Conservation (phyloP, 1,140 invertebrate genomes). For the Trichomalopsis sarcophagae region DNA sequence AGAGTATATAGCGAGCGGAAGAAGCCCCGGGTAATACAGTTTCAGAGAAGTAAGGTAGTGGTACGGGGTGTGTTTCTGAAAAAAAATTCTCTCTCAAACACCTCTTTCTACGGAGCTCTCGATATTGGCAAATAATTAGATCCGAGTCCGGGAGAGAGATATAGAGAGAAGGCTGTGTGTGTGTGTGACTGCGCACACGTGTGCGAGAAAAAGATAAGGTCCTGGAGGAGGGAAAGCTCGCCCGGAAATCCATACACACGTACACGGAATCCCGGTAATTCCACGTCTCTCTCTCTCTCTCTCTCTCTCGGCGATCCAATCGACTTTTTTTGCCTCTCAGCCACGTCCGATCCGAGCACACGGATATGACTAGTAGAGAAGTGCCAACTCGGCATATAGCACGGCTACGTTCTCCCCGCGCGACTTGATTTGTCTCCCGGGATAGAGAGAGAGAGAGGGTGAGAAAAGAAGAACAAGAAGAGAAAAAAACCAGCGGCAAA, state of each 20-base stretch:
- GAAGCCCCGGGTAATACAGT: too few species aligned
- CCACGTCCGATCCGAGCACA: neutral
- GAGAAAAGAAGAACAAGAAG: neutral
- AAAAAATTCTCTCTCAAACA: too few species aligned
- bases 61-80: too few species aligned
- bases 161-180: neutral
- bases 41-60: too few species aligned
- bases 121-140: slow-evolving; percentile 15
- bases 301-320: neutral
- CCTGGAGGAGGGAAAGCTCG: neutral
- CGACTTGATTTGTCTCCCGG: neutral
- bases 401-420: neutral
- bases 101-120: neutral
- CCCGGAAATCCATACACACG: neutral
- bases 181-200: neutral
- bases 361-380: neutral
- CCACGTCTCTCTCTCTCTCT: neutral
- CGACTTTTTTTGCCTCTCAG: neutral
- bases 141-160: neutral
- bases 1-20: too few species aligned
- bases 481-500: neutral
- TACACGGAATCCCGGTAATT: neutral
- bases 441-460: neutral
- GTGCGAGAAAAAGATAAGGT: neutral
- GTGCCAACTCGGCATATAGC: neutral